Conservation (phyloP, 2,113 vertebrate genomes). For the Periophthalmodon schlosseri region DNA sequence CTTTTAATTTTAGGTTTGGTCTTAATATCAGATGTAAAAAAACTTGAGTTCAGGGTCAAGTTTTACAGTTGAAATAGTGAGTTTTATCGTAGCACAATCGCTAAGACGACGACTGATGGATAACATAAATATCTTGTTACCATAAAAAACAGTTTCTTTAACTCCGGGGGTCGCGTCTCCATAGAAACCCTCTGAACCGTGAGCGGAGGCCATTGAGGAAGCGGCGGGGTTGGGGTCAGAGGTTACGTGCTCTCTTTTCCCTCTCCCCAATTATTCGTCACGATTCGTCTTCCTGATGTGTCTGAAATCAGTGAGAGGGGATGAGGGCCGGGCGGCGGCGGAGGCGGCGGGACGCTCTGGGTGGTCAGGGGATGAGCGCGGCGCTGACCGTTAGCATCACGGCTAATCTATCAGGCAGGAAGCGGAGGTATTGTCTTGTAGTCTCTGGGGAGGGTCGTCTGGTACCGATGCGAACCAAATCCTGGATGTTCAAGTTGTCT, state of each 20-base stretch:
- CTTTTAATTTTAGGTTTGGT: no score
- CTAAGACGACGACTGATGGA: conserved; percentile 36
- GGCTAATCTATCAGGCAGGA: conserved; percentile 71
- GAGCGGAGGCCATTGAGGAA: conserved; percentile 20
- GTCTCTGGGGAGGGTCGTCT: conserved; percentile 65
- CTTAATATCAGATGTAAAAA: neutral
- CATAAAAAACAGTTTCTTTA: conserved; percentile 43
- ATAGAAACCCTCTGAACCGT: conserved; percentile 53
- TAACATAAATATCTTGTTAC: conserved; percentile 50
- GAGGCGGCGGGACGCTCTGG: conserved; percentile 59
- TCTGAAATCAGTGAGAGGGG: conserved; percentile 58
- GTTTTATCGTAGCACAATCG: conserved; percentile 1
- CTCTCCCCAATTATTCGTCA: conserved; percentile 51
- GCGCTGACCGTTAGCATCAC: conserved; percentile 45
- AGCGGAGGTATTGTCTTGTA: conserved; percentile 61
- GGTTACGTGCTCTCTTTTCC: conserved; percentile 28
- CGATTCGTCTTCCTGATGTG: conserved; percentile 64
- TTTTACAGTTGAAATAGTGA: neutral
- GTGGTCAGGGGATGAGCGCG: conserved; percentile 72
- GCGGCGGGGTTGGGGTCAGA: conserved; percentile 27
- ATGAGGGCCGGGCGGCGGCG: conserved; percentile 44
- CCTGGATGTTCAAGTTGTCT: conserved; percentile 27
- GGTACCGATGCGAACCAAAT: conserved; percentile 57
- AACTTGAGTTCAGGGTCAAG: neutral
- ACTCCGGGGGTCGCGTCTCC: conserved; percentile 33